phyloP scores from a whole-genome alignment of 1,140 invertebrate genomes.

The Tyrophagus putrescentiae region DNA sequence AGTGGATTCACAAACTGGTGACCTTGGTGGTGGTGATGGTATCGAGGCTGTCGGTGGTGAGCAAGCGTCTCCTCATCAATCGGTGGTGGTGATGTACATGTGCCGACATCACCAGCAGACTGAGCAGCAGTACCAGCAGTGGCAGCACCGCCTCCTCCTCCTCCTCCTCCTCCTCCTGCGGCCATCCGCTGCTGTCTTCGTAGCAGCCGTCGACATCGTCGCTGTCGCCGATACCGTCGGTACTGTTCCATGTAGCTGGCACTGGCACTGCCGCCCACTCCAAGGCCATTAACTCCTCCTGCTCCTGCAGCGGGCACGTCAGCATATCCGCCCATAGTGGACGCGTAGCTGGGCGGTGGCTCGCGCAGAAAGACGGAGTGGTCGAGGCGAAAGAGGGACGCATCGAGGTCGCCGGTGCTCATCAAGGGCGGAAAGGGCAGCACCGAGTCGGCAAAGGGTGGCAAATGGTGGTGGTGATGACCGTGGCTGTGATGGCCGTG shows the following conservation, averaged over 20 bases:
- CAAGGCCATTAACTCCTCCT: no score
- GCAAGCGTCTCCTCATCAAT: not conserved
- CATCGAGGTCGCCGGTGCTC: conserved; percentile 19
- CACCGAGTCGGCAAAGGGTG: not conserved
- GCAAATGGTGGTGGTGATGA: not conserved
- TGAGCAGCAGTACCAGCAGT: not conserved
- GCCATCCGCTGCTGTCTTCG: conserved; percentile 18
- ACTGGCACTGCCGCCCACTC: no score
- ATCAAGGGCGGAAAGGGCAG: not conserved
- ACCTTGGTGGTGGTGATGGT: not conserved
- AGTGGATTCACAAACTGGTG: not conserved
- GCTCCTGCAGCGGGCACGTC: no score
- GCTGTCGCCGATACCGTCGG: conserved; percentile 7
- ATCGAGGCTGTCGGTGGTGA: not conserved
- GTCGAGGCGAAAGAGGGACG: conserved; percentile 23
- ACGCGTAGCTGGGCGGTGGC: conserved; percentile 27
- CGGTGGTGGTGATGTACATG: not conserved
- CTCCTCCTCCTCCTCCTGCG: not conserved
- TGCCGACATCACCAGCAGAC: not conserved
- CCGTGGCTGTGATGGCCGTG: not conserved
- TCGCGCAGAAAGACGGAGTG: conserved; percentile 26
- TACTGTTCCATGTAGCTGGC: conserved; percentile 15
- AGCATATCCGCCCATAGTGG: conserved; percentile 21
- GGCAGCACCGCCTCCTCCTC: not conserved
- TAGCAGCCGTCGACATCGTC: conserved; percentile 12